Evolutionary conservation across 2,888 invertebrate genomes (phyloP).

Genomic region (Eucriotettix oculatus): DNA sequence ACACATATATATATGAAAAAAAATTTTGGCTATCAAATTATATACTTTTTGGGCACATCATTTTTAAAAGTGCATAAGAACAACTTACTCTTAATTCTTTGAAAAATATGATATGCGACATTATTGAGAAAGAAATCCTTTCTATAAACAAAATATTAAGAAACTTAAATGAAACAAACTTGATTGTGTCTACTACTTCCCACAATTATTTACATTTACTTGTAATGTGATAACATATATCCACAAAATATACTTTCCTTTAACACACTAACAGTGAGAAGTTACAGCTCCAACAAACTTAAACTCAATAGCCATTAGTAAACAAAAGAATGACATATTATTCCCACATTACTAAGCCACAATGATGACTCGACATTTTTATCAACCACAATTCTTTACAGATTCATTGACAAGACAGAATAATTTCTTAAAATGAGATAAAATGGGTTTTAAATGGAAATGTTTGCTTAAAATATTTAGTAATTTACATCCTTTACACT

Average conservation of each 20-base stretch:
- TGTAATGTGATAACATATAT: background rate
- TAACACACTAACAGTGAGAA: background rate
- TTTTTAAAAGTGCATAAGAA: too few species aligned
- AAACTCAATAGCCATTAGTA: background rate
- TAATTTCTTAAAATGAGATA: too few species aligned
- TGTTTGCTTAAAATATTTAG: too few species aligned
- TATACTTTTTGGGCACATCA: too few species aligned
- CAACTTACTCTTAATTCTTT: too few species aligned
- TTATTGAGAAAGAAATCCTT: background rate
- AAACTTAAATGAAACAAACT: background rate
- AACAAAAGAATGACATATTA: conserved; percentile 2
- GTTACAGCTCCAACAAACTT: background rate
- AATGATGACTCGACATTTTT: conserved; percentile 5
- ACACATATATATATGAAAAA: too few species aligned
- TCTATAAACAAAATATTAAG: background rate
- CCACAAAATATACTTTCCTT: background rate
- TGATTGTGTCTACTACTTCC: background rate
- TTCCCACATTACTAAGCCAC: conserved; percentile 6
- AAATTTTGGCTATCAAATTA: too few species aligned
- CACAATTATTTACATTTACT: background rate
- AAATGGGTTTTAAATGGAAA: too few species aligned
- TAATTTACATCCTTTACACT: too few species aligned
- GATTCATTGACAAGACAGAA: too few species aligned
- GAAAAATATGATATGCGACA: too few species aligned
- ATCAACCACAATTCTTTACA: background rate